A percentile compares a stretch with the other conserved stretches of the same genome.
phyloP scores from a whole-genome alignment of 23 tunicate species.

The Aplidium turbinatum region DNA sequence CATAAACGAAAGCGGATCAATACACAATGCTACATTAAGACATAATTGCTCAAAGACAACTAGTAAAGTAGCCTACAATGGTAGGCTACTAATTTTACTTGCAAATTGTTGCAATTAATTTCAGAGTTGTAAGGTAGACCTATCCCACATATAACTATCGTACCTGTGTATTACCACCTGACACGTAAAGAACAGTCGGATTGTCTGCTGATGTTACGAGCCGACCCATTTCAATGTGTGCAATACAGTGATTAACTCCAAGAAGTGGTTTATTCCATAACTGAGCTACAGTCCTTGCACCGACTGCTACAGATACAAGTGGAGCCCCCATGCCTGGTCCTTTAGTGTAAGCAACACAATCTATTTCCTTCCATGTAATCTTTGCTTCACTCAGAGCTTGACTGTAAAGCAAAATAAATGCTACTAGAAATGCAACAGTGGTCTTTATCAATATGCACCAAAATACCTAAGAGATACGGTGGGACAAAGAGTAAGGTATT shows the following conservation, averaged over 20 bases:
- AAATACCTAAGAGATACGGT: too few species aligned
- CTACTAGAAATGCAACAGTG: too few species aligned
- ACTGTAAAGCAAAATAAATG: constrained; percentile 23
- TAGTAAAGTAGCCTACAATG: too few species aligned
- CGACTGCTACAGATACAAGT: constrained; percentile 88
- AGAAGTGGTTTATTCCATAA: constrained; percentile 92
- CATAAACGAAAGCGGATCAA: too few species aligned
- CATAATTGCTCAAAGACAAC: too few species aligned
- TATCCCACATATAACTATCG: not conserved
- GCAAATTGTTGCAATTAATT: not conserved
- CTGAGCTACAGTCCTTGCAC: constrained; percentile 94
- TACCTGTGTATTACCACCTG: constrained; percentile 97
- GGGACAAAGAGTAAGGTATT: too few species aligned
- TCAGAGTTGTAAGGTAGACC: not conserved
- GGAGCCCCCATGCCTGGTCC: constrained; percentile 99
- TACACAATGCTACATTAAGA: too few species aligned
- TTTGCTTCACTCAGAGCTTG: constrained; percentile 79
- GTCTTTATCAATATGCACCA: too few species aligned
- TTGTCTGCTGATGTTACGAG: constrained; percentile 80
- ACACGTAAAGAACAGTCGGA: constrained; percentile 94
- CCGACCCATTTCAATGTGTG: constrained; percentile 99
- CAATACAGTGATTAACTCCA: constrained; percentile 98
- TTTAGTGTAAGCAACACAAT: constrained; percentile 88
- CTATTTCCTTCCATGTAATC: constrained; percentile 58
- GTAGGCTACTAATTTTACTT: too few species aligned